Evolutionary conservation across 2,888 invertebrate species (phyloP).

Genomic region (Limenitis camilla): DNA sequence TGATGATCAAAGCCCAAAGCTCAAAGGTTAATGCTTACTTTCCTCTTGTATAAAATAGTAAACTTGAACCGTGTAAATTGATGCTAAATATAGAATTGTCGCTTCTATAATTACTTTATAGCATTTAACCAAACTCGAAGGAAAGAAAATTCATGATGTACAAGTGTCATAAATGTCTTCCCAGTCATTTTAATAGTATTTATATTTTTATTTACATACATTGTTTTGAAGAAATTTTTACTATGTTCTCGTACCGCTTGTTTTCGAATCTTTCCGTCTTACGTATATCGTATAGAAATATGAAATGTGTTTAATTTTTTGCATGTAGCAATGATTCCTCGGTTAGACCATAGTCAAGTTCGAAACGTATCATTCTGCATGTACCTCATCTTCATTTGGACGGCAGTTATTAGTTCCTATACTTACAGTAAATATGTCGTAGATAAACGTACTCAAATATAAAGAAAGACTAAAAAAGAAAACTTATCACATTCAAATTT

Average conservation of each 20-base stretch:
- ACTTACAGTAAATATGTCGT: slow-evolving; percentile 11
- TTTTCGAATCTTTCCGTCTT: slow-evolving; percentile 30
- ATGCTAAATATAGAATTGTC: slow-evolving; percentile 30
- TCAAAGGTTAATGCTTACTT: no score
- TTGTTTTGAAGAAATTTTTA: slow-evolving; percentile 16
- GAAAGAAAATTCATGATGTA: slow-evolving; percentile 33
- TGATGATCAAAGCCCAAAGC: no score
- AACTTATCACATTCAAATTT: neutral
- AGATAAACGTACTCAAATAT: neutral
- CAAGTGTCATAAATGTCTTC: slow-evolving; percentile 50
- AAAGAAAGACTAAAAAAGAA: neutral
- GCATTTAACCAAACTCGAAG: slow-evolving; percentile 34
- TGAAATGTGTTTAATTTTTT: slow-evolving; percentile 31
- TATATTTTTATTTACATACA: slow-evolving; percentile 41
- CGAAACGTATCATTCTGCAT: slow-evolving; percentile 53
- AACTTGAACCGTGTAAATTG: no score
- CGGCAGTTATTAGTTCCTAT: slow-evolving; percentile 30
- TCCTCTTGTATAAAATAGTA: no score
- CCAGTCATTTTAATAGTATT: slow-evolving; percentile 33
- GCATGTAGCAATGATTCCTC: slow-evolving; percentile 29
- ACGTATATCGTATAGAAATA: slow-evolving; percentile 25
- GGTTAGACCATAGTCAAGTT: slow-evolving; percentile 41
- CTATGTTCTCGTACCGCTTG: slow-evolving; percentile 27
- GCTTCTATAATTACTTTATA: slow-evolving; percentile 38
- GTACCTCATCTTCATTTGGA: slow-evolving; percentile 42